These are phyloP conservation scores for Spea bombifrons DNA, from an alignment of 2,113 vertebrate genomes.

Conservation along the genomic window DNA sequence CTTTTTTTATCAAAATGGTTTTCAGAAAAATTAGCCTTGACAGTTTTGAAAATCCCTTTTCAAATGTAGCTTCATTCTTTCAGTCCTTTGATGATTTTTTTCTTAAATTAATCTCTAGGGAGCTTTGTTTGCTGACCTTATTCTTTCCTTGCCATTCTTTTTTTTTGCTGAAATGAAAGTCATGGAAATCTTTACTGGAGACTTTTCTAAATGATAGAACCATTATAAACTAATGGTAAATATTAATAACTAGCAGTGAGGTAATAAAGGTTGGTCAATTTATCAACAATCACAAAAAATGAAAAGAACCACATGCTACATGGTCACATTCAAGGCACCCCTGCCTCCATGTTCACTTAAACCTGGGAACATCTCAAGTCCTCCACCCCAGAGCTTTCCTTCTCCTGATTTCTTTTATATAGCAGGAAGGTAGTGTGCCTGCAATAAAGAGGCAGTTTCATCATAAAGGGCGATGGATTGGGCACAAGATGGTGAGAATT, in stretches of 20 bases:
- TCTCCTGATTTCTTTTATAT: too few relatives aligned
- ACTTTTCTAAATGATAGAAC: neutral
- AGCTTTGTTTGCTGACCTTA: constrained; percentile 8
- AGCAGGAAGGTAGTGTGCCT: too few relatives aligned
- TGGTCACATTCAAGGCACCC: too few relatives aligned
- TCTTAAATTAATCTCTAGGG: neutral
- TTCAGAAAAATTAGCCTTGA: neutral
- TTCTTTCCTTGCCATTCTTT: neutral
- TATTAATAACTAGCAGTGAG: neutral
- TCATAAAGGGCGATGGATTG: too few relatives aligned
- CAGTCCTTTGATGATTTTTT: neutral
- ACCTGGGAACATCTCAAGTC: too few relatives aligned
- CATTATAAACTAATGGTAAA: neutral
- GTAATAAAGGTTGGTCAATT: neutral
- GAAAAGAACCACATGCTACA: too few relatives aligned
- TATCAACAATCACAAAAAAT: too few relatives aligned
- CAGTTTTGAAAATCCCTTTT: neutral
- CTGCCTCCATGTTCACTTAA: too few relatives aligned
- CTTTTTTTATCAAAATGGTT: constrained; percentile 4
- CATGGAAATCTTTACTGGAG: neutral
- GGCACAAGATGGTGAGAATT: too few relatives aligned
- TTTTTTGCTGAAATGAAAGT: neutral
- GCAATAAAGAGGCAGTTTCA: too few relatives aligned
- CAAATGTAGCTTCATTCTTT: neutral
- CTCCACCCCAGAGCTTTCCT: too few relatives aligned